Evolutionary conservation across 2,797 vertebrate species (phyloP), one percentile per base, ranked within the genome.

Genomic region (Phrynocephalus guinanensis): DNA sequence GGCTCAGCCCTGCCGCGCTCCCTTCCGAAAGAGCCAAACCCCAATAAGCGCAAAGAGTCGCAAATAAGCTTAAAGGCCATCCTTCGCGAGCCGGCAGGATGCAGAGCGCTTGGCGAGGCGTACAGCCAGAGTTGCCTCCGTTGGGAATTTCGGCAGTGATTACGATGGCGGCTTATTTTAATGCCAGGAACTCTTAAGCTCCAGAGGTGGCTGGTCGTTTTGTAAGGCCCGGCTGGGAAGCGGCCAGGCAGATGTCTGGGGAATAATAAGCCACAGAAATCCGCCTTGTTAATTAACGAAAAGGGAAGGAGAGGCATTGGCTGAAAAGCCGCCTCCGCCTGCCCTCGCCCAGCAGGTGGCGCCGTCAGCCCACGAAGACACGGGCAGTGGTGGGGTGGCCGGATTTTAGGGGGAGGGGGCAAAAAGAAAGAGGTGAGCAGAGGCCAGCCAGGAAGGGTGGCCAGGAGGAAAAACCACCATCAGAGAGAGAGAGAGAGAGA

Each of bases 391-490:
- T 22, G 85, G 79, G 90, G 73, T 13, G 22, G 18, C 5, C 0
- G 0, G 89, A 56, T 83, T 67, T 79, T 79, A 2, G 5, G 15
- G 68, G 15, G 16, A 5, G 50, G 76, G 6, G 52, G 13, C 9
- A 13, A 56, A 56, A 7, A 8, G 52, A 13, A 13, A 56, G 9
- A 56, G 52, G 3, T 8, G 1, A 18, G 50, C 9, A 56, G 9
- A 56, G 52, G 3, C 26, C 3, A 8, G 50, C 28, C 2, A 13
- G 73, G 1, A 18, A 26, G 10, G 11, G 91, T 73, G 87, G 89
- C 93, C 91, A 80, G 76, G 72, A 84, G 73, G 9, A 85, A 79
- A 84, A 44, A 44, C 38, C 38, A 44, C 38, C 38, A 4, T 44
- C 38, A 44, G 38, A 44, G 3, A 44, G 38, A 44, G 38, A 44